Conservation (phyloP, 2,113 vertebrate species). For the Campylorhamphus procurvoides region DNA sequence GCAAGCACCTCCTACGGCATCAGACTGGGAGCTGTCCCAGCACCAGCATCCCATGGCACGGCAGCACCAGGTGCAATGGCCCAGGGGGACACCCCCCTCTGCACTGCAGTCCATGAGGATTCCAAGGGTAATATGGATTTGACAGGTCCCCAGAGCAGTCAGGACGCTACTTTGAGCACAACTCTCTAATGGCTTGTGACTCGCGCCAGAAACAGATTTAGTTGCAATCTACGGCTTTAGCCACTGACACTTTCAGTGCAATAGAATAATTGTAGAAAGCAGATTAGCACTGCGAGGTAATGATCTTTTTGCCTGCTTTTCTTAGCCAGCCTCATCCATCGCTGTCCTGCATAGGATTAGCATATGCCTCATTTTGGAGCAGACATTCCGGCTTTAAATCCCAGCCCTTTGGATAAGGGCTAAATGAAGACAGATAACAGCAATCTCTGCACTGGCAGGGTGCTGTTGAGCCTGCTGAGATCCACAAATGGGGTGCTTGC, state of each 20-base stretch:
- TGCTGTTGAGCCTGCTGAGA: not conserved
- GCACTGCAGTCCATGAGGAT: not conserved
- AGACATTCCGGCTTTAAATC: constrained; percentile 10
- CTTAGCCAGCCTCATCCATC: constrained; percentile 17
- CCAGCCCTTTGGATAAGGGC: not conserved
- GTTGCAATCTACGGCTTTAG: not conserved
- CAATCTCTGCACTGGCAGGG: not conserved
- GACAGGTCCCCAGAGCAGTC: not conserved
- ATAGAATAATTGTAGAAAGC: not conserved
- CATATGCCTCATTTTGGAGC: not conserved
- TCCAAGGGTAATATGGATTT: not conserved
- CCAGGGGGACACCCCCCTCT: not conserved
- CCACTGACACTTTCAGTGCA: not conserved
- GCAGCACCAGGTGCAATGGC: not conserved
- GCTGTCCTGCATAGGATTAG: not conserved
- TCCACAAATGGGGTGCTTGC: not conserved
- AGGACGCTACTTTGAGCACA: not conserved
- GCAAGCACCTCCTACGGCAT: not conserved
- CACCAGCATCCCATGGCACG: not conserved
- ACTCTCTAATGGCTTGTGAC: not conserved
- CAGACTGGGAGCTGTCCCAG: not conserved
- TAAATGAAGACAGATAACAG: constrained; percentile 6
- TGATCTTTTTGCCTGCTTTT: constrained; percentile 5
- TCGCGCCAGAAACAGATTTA: not conserved
- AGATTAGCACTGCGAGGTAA: not conserved